A percentile compares a stretch with the other conserved stretches of the same genome.
Conservation (phyloP, 1,140 invertebrate genomes). For the Stegodyphus dumicola region DNA sequence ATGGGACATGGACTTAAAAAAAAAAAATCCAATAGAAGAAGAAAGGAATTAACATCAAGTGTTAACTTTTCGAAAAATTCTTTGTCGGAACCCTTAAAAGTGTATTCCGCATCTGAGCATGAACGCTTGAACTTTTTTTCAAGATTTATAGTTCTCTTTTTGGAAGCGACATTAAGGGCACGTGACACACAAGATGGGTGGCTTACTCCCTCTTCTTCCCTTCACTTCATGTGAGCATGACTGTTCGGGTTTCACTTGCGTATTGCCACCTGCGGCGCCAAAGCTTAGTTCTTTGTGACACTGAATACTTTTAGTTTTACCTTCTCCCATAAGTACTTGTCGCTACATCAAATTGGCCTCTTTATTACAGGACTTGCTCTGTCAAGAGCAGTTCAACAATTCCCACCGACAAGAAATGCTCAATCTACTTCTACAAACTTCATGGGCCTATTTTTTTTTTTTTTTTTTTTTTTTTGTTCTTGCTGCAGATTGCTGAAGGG, state of each 20-base stretch:
- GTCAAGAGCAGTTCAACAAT: neutral
- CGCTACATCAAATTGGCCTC: conserved; percentile 48
- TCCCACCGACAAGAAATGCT: too few relatives aligned
- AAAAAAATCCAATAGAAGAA: too few relatives aligned
- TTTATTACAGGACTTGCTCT: conserved; percentile 23
- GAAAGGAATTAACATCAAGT: too few relatives aligned
- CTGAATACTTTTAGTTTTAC: neutral
- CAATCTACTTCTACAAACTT: too few relatives aligned
- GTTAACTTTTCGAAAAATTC: too few relatives aligned
- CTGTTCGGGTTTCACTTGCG: neutral
- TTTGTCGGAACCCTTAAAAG: too few relatives aligned
- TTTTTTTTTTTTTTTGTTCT: too few relatives aligned
- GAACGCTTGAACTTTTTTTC: neutral
- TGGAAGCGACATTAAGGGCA: neutral
- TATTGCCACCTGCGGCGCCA: conserved; percentile 4
- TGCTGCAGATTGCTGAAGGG: too few relatives aligned
- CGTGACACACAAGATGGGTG: neutral
- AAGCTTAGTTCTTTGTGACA: conserved; percentile 1
- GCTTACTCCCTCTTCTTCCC: neutral
- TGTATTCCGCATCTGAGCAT: too few relatives aligned
- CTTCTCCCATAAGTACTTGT: conserved; percentile 36
- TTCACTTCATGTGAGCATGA: neutral
- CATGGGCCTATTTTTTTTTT: too few relatives aligned
- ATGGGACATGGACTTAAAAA: too few relatives aligned
- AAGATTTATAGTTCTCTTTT: neutral